Evolutionary conservation across 2,113 vertebrate genomes (phyloP).

Genomic region (Lethenteron camtschaticum): DNA sequence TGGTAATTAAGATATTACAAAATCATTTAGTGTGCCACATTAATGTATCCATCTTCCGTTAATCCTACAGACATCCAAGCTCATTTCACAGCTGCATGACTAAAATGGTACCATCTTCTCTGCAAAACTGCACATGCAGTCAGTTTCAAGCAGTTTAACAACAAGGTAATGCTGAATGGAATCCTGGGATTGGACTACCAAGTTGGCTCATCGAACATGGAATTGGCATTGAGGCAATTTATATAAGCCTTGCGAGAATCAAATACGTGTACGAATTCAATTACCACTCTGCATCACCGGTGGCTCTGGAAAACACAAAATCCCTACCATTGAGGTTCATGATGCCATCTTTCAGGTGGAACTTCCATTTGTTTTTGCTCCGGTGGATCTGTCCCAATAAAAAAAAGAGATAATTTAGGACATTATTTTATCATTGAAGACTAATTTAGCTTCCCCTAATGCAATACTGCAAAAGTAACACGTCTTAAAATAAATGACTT

Average conservation of each 20-base stretch:
- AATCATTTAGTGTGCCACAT: background rate
- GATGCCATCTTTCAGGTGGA: conserved; percentile 98
- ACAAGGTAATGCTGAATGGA: no score
- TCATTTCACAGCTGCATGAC: background rate
- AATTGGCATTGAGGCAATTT: background rate
- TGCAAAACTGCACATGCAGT: background rate
- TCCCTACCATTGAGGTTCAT: conserved; percentile 99
- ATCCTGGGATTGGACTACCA: no score
- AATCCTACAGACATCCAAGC: background rate
- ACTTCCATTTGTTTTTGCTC: conserved; percentile 99
- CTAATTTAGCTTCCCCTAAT: no score
- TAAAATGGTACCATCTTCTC: background rate
- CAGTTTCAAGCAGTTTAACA: no score
- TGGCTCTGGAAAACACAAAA: conserved; percentile 99
- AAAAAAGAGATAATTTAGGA: conserved; percentile 9
- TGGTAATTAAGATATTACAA: background rate
- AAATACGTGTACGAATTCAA: background rate
- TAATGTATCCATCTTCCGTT: background rate
- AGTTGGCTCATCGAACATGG: background rate
- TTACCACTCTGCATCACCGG: conserved; percentile 92
- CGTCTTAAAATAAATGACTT: no score
- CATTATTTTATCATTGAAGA: background rate
- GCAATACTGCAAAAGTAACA: no score
- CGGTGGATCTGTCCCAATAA: conserved; percentile 62
- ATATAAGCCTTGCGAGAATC: background rate